Evolutionary conservation across 2,888 invertebrate genomes (phyloP).

Genomic region (Athripsodes cinereus): DNA sequence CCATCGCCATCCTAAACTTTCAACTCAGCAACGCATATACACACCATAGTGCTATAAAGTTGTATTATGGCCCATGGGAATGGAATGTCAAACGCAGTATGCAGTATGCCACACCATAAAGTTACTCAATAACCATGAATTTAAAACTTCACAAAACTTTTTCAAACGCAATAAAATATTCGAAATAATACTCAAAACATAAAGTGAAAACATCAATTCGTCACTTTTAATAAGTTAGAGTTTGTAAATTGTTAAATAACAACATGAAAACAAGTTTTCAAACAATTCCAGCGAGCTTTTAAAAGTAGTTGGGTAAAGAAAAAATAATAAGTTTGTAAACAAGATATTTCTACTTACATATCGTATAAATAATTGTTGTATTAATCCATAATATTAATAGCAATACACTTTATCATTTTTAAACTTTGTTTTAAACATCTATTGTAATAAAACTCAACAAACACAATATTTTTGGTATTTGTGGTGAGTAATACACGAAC

Average conservation of each 20-base stretch:
- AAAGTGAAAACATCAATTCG: background rate
- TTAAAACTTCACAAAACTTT: slow-evolving; percentile 13
- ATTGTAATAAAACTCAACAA: slow-evolving; percentile 12
- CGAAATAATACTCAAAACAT: background rate
- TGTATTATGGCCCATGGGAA: no score
- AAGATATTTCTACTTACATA: slow-evolving; percentile 13
- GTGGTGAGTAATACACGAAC: background rate
- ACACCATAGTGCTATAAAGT: slow-evolving; percentile 9
- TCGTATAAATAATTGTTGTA: background rate
- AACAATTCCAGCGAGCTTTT: no score
- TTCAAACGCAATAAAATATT: background rate
- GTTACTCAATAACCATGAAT: slow-evolving; percentile 6
- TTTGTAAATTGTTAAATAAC: slow-evolving; percentile 1
- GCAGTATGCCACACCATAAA: background rate
- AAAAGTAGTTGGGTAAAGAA: slow-evolving; percentile 2
- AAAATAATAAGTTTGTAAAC: slow-evolving; percentile 20
- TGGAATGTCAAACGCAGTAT: slow-evolving; percentile 15
- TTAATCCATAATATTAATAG: background rate
- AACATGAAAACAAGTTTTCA: slow-evolving; percentile 21
- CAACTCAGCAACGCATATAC: no score
- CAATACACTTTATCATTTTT: slow-evolving; percentile 5
- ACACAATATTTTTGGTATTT: slow-evolving; percentile 16
- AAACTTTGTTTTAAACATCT: slow-evolving; percentile 13
- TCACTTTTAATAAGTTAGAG: background rate
- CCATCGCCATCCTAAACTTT: slow-evolving; percentile 1